These are phyloP conservation scores for Sphinx pinastri DNA, from an alignment of 2,888 invertebrate species.

Conservation along the genomic window DNA sequence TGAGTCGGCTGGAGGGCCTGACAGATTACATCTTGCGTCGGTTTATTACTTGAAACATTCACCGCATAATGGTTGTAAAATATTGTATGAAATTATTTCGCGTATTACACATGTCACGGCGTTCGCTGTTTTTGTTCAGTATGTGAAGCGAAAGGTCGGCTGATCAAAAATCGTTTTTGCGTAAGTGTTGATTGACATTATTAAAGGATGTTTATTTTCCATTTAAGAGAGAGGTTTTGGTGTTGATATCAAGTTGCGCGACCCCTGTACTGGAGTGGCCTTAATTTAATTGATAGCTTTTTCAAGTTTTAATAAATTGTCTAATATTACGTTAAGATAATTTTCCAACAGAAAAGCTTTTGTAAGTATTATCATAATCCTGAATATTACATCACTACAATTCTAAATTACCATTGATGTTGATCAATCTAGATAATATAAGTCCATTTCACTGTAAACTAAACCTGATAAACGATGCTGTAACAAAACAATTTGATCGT, in stretches of 20 bases:
- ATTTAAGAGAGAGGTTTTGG: background rate
- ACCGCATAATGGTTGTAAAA: conserved; percentile 31
- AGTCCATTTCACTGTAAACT: conserved; percentile 9
- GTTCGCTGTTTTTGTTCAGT: background rate
- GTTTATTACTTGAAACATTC: conserved; percentile 39
- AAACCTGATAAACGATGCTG: conserved; percentile 13
- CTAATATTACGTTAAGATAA: background rate
- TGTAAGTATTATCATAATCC: too few species aligned
- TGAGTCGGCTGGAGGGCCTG: conserved; percentile 46
- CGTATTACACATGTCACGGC: conserved; percentile 13
- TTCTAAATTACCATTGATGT: too few species aligned
- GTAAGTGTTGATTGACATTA: conserved; percentile 22
- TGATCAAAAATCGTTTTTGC: background rate
- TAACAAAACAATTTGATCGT: conserved; percentile 26
- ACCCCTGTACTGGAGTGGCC: background rate
- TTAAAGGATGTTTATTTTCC: conserved; percentile 1
- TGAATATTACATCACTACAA: too few species aligned
- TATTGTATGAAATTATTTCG: conserved; percentile 33
- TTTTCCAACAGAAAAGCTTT: too few species aligned
- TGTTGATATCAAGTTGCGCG: background rate
- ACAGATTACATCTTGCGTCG: conserved; percentile 57
- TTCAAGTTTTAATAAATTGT: too few species aligned
- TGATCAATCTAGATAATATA: background rate
- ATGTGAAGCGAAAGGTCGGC: conserved; percentile 13
- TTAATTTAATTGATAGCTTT: too few species aligned